phyloP scores from a whole-genome alignment of 2,797 vertebrate species.

The Manis crassicaudata region DNA sequence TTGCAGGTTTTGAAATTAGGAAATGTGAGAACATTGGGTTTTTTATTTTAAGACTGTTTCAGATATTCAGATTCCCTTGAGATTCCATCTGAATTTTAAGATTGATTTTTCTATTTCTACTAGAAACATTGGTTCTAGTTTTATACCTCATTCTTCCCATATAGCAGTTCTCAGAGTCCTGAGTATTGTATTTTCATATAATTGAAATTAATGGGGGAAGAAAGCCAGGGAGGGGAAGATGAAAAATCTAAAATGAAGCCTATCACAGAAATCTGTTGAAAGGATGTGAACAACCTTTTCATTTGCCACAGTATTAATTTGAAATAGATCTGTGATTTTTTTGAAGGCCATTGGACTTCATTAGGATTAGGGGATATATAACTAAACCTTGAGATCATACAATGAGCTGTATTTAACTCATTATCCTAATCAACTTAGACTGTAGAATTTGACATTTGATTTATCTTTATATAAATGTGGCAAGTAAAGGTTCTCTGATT shows the following conservation, averaged over 20 bases:
- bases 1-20: neutral
- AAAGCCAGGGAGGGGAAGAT: neutral
- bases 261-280: neutral
- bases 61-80: neutral
- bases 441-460: neutral
- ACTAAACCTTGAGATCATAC: neutral
- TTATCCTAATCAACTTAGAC: neutral
- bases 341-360: neutral
- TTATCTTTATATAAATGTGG: constrained; percentile 1
- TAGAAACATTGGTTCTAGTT: neutral
- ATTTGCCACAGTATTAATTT: constrained; percentile 47
- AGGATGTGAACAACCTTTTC: neutral
- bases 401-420: neutral
- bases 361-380: neutral
- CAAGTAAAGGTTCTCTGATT: neutral
- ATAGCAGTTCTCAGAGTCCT: neutral
- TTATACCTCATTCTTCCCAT: neutral
- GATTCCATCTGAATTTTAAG: neutral
- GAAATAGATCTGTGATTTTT: constrained; percentile 51
- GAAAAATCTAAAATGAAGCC: constrained; percentile 41
- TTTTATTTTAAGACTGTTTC: neutral
- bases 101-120: constrained; percentile 11
- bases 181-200: neutral
- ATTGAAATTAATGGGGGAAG: constrained; percentile 28
- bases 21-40: neutral